Conservation (phyloP, 2,113 vertebrate species). For the Xyliphius kryptos region DNA sequence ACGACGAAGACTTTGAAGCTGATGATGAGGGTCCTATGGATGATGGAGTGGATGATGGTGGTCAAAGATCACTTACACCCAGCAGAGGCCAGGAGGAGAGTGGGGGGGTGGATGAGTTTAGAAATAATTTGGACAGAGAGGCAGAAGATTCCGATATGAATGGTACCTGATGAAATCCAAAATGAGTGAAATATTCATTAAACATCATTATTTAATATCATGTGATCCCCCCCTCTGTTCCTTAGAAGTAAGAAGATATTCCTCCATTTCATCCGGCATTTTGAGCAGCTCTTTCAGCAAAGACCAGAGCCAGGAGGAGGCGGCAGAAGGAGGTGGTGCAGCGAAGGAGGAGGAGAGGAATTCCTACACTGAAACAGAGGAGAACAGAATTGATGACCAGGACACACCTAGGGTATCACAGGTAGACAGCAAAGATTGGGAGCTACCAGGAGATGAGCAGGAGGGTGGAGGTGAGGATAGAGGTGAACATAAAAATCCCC, state of each 20-base stretch:
- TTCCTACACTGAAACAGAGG: too few species aligned
- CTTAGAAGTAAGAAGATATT: not conserved
- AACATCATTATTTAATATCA: not conserved
- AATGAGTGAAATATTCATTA: constrained; percentile 14
- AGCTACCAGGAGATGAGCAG: too few species aligned
- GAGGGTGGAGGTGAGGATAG: not conserved
- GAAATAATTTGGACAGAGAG: constrained; percentile 54
- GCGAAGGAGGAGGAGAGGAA: too few species aligned
- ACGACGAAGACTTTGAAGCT: constrained; percentile 87
- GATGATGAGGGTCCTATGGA: constrained; percentile 69
- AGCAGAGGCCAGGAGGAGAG: constrained; percentile 39
- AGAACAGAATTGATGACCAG: too few species aligned
- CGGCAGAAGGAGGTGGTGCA: too few species aligned
- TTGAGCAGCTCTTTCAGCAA: not conserved
- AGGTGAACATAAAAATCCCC: not conserved
- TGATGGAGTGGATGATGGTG: constrained; percentile 52
- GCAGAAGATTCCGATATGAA: constrained; percentile 49
- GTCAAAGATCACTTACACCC: constrained; percentile 54
- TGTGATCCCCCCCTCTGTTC: not conserved
- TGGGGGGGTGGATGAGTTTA: constrained; percentile 40
- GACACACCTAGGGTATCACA: too few species aligned
- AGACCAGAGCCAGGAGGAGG: not conserved
- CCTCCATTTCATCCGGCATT: not conserved
- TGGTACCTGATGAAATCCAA: constrained; percentile 48
- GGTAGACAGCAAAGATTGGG: too few species aligned